phyloP scores from a whole-genome alignment of 2,113 vertebrate genomes.

The Ceyx melanurus region DNA sequence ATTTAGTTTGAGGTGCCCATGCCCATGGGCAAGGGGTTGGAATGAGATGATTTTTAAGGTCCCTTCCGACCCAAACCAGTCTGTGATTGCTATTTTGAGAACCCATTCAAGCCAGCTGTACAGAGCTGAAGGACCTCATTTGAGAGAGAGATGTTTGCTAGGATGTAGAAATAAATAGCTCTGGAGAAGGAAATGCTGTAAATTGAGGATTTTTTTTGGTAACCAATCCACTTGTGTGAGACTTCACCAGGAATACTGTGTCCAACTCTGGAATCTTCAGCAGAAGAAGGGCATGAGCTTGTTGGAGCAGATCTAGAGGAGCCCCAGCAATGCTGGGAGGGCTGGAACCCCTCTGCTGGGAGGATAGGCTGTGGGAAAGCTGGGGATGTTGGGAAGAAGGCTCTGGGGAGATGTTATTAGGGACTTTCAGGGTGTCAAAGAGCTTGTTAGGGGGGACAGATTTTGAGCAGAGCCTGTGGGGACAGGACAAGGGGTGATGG shows the following conservation, averaged over 20 bases:
- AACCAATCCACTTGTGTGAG: not conserved
- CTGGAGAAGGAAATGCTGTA: fast-evolving
- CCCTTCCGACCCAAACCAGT: not conserved
- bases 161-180: fast-evolving
- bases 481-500: too few species aligned
- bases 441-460: too few species aligned
- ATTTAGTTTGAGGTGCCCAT: not conserved
- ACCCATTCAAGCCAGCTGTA: not conserved
- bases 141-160: not conserved
- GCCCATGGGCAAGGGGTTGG: not conserved
- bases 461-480: too few species aligned
- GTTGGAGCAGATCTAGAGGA: not conserved
- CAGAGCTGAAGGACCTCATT: not conserved
- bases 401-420: not conserved
- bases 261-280: not conserved
- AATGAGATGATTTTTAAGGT: not conserved
- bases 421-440: not conserved
- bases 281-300: not conserved
- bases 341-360: not conserved
- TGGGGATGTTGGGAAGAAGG: not conserved
- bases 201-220: fast-evolving
- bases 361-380: not conserved
- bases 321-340: not conserved
- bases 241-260: not conserved
- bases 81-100: too few species aligned